Evolutionary conservation across 37 sponge, comb jelly and placozoan species (phyloP), one percentile per base, ranked within the genome.

Genomic region (Petrosia ficiformis): DNA sequence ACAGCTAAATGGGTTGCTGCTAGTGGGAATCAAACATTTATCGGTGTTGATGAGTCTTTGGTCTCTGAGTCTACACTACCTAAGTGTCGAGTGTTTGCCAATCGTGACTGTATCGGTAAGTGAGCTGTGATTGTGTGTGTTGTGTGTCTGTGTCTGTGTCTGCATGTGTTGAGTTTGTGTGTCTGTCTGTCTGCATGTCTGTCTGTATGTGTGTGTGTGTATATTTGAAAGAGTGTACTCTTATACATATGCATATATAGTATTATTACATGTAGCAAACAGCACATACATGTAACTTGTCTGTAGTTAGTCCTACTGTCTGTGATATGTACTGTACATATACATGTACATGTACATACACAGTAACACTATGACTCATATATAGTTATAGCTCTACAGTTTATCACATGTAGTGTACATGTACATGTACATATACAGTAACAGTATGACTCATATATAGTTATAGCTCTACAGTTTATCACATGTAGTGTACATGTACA

Each of bases 1-100:
- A 86, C 77, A 57, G 80, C 87, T 19, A 79, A 67, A 3, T 94
- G 83, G 84, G 70, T 94, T 1, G 73, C 84, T 21, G 90, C 91
- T 35, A 33, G 67, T 44, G 87, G 84, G 30, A 89, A 86, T 73
- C 82, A 86, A 39, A 94, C 94, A 10, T 90, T 87, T 42, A 67
- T 94, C 2, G 60, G 52, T 24, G 76, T 94, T 56, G 75, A 83
- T 35, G 91, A 89, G 68, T 83, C 81, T 0, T 71, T 94, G 35
- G 79, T 94, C 28, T 70, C 86, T 25, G 87, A 84, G 65, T 57
- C 65, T 10, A 43, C 67, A 10, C 35, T 94, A 16, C 48, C 75
- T 6, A 25, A 38, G 1, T 86, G 80, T 67, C 65, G n/a, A 14
- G 80, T 78, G 22, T 91, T 91, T 71, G 83, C 80, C 42, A 75